phyloP scores from a whole-genome alignment of 2,888 invertebrate species.

The Penaeus monodon region DNA sequence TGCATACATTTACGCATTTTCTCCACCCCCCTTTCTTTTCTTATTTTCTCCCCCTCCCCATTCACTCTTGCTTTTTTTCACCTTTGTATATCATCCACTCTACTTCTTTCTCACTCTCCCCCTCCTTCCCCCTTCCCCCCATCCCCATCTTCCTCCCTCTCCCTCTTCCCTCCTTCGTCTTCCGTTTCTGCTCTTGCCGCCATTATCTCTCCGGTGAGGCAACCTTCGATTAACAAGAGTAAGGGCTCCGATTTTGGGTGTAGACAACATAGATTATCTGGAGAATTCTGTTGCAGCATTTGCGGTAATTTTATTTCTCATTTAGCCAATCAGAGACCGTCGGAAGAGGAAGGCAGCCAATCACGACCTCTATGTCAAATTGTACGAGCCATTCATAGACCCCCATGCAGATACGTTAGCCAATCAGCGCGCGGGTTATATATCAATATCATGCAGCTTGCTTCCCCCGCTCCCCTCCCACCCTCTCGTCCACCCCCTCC shows the following conservation, averaged over 20 bases:
- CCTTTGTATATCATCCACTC: background rate
- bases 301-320: background rate
- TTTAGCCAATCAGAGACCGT: conserved; percentile 14
- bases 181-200: too few relatives aligned
- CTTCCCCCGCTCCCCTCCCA: background rate
- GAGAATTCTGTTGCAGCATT: background rate
- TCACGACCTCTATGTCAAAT: conserved; percentile 6
- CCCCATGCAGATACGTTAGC: conserved; percentile 28
- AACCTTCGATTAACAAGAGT: too few relatives aligned
- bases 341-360: background rate
- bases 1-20: background rate
- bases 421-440: conserved; percentile 37
- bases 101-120: too few relatives aligned
- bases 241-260: too few relatives aligned
- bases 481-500: background rate
- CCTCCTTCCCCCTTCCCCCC: background rate
- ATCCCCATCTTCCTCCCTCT: background rate
- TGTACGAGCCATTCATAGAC: conserved; percentile 26
- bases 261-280: too few relatives aligned
- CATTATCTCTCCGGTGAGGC: too few relatives aligned
- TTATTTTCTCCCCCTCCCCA: background rate
- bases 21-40: background rate
- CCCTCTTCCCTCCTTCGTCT: background rate
- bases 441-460: conserved; percentile 19
- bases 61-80: background rate